Base-by-base conservation (phyloP, 2,888 invertebrate species). In the Ophion ellenae region DNA sequence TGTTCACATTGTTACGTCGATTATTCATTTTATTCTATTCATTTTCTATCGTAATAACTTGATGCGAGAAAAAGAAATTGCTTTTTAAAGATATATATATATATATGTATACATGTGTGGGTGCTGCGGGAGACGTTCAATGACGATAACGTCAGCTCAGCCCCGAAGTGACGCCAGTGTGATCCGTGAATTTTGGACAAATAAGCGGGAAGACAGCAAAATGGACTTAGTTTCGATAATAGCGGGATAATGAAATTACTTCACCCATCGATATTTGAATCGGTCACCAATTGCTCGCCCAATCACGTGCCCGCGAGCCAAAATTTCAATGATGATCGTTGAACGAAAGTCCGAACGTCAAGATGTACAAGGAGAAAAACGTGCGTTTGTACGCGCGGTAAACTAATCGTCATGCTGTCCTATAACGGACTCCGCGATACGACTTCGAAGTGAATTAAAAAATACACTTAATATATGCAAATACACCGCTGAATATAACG, bases 11-110 rank as follows among this genome's bases (percentile, higher is more conserved):
- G 81, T 81, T 81, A 61, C 66, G 57, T 61, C 67, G 57, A 61
- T 81, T 73, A 61, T 74, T 45, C 67, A 67, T 81, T 81, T 59
- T 67, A 66, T 81, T 81, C 28, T 20, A 57, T 67, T 40, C 28
- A 67, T 74, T 64, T 57, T 73, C 57, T 71, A 79, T 71, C 70
- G 63, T 71, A 3, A 79, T 71, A 63, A 63, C 53, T 53, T 28
- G 69, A 79, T 40, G 28, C 59, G 9, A 24, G 5, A 64, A 14
- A 32, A 64, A 64, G 17, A 53, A 53, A 40, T 40, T 40, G 40
- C 40, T 40, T 40, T 40, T 40, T 7, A 40, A 40, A 40, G 40
- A 40, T 40, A 40, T 40, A 9, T 40, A 40, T 40, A 40, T 40
- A 32, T 32, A 32, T 32, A 4, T 32, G 40, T 6, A 40, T 9